Base-by-base conservation (phyloP, 1,140 invertebrate species). In the Epicauta chinensis region DNA sequence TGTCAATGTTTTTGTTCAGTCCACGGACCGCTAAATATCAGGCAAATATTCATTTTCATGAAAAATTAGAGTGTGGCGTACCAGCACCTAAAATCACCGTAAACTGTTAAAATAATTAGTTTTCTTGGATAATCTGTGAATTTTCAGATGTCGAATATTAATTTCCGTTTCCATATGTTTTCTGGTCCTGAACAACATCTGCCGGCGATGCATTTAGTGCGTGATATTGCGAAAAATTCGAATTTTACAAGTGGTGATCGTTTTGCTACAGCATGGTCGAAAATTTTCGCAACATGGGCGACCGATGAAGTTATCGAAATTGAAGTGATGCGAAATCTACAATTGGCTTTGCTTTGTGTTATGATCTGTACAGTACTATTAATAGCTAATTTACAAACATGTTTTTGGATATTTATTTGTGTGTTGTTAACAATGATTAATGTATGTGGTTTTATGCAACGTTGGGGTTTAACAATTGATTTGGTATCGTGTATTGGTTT, bases 401-500 rank as follows among this genome's bases (percentile, higher is more conserved):
- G 83, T 73, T 75, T 83, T 53, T 87, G 86, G 80, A 89, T 89
- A 61, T 82, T 88, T 61, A 67, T 82, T 36, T 90, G 84, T 66
- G 86, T 89, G 36, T 68, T 87, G 23, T 74, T 89, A 55, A 91
- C 87, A 1, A 75, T 90, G 64, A 74, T 88, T 3, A 85, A 90
- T 68, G 87, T 93, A 30, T 82, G 84, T 53, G 91, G 89, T 2
- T 85, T 84, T 58, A 89, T 94, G 84, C 81, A 80, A 60, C 64
- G 70, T 39, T 80, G 89, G 90, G 89, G 85, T 5, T 75, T 92
- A 44, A 90, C 87, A 2, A 84, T 94, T 32, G 90, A 93, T 64
- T 83, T 89, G 37, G 86, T 91, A 16, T 88, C 89, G 23, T 91
- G 88, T 67, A 89, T 94, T 54, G 85, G 79, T 51, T 71, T 91